Evolutionary conservation across 2,888 invertebrate species (phyloP), one percentile per base, ranked within the genome.

Genomic region (Sisyra terminalis): DNA sequence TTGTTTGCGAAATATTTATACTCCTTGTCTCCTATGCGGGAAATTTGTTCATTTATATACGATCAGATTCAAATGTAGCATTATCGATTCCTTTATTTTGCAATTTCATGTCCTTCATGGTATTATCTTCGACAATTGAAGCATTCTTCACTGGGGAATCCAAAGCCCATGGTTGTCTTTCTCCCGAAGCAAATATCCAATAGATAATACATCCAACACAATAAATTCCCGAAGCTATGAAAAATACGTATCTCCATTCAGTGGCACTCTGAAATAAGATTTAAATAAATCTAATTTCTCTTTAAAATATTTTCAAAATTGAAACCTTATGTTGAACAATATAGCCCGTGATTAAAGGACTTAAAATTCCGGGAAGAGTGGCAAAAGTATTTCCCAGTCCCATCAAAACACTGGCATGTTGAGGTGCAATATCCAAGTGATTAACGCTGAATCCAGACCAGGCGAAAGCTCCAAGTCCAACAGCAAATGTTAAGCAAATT

Each of bases 381-480:
- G 87, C 93, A 48, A 92, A 66, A 0, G 90, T 90, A 62, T 93
- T 93, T 8, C 88, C 84, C 8, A 92, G 66, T 0, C 92, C 93
- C 89, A 93, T 89, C 43, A 93, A 62, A 1, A 93, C 77, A 57
- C 90, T 84, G 8, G 92, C 90, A 64, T 86, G 88, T 46, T 85
- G 85, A 0, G 92, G 90, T 0, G 92, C 92, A 42, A 93, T 77
- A 58, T 93, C 93, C 57, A 93, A 63, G 57, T 90, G 88, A 55
- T 83, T 83, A 1, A 82, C 81, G 48, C 82, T 82, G 57, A 87
- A 89, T 34, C 90, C 92, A 5, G 88, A 80, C 89, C 90, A 92
- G 1, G 90, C 87, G 58, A 92, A 88, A 0, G 90, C 87, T 1
- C 93, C 92, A 1, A 90, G 65, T 0, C 92, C 92, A 1, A 92